Conservation (phyloP, 2,113 vertebrate species). For the Corythaixoides concolor region DNA sequence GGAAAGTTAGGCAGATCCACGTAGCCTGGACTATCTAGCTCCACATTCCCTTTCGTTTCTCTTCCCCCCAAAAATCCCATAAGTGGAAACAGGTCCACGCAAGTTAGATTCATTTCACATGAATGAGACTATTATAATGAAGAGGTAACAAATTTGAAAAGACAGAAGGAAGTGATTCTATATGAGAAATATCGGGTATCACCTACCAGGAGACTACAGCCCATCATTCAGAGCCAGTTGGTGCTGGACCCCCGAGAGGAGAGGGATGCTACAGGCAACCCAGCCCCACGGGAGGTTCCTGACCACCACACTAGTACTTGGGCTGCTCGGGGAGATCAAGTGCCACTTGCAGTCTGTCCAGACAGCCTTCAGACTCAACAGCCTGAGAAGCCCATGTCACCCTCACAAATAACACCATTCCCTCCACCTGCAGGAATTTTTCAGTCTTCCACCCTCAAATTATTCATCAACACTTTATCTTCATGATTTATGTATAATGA, state of each 20-base stretch:
- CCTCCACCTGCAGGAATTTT: not conserved
- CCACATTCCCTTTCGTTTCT: not conserved
- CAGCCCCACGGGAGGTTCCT: not conserved
- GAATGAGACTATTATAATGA: not conserved
- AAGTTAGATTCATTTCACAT: not conserved
- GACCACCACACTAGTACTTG: rapidly evolving
- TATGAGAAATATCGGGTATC: not conserved
- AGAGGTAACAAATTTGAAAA: not conserved
- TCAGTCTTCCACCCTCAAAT: not conserved
- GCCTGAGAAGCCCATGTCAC: not conserved
- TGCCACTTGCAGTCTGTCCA: rapidly evolving
- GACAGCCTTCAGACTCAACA: rapidly evolving
- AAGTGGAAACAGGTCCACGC: not conserved
- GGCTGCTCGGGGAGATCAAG: no score
- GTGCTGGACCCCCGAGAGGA: rapidly evolving
- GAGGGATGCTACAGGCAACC: not conserved
- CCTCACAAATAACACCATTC: not conserved
- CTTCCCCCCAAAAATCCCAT: not conserved
- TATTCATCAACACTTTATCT: not conserved
- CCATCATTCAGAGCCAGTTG: not conserved
- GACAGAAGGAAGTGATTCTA: not conserved
- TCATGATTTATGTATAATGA: not conserved
- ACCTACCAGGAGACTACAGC: rapidly evolving
- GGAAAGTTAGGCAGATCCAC: not conserved
- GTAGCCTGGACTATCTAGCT: not conserved